phyloP scores from a whole-genome alignment of 2,888 invertebrate genomes.

The Melanostoma scalare region DNA sequence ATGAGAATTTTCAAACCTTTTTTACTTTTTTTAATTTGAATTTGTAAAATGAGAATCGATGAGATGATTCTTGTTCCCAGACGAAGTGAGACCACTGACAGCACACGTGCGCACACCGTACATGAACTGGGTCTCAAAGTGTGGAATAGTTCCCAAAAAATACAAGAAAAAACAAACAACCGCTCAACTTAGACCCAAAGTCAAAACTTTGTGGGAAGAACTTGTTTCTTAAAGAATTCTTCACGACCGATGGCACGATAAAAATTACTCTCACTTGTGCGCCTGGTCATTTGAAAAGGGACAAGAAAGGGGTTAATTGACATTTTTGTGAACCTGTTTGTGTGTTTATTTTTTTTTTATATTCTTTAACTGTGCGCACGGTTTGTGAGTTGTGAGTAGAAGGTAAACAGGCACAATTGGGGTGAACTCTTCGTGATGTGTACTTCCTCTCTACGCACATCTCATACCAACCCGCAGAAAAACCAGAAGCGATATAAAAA shows the following conservation, averaged over 20 bases:
- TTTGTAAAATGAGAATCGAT: conserved; percentile 43
- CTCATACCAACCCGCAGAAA: conserved; percentile 9
- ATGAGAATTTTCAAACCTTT: conserved; percentile 17
- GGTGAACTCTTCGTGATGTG: conserved; percentile 20
- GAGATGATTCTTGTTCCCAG: conserved; percentile 26
- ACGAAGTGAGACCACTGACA: conserved; percentile 13
- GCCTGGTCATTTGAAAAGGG: conserved; percentile 60
- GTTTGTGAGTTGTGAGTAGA: conserved; percentile 43
- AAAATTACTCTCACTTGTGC: conserved; percentile 57
- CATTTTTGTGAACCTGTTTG: conserved; percentile 60
- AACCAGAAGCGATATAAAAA: conserved; percentile 20
- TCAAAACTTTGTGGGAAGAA: conserved; percentile 27
- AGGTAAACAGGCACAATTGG: conserved; percentile 57
- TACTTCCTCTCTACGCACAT: conserved; percentile 46
- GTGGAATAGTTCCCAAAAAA: background rate
- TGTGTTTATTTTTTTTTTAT: background rate
- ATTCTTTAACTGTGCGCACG: conserved; percentile 24
- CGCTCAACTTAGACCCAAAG: conserved; percentile 37
- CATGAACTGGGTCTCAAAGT: conserved; percentile 8
- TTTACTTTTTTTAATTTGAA: conserved; percentile 10
- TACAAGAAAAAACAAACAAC: conserved; percentile 20
- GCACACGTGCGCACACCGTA: conserved; percentile 64
- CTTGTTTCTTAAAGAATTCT: conserved; percentile 48
- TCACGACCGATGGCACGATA: conserved; percentile 21
- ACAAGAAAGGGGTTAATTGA: conserved; percentile 59